Conservation (phyloP, 2,888 invertebrate genomes). For the Lomographa bimaculata region DNA sequence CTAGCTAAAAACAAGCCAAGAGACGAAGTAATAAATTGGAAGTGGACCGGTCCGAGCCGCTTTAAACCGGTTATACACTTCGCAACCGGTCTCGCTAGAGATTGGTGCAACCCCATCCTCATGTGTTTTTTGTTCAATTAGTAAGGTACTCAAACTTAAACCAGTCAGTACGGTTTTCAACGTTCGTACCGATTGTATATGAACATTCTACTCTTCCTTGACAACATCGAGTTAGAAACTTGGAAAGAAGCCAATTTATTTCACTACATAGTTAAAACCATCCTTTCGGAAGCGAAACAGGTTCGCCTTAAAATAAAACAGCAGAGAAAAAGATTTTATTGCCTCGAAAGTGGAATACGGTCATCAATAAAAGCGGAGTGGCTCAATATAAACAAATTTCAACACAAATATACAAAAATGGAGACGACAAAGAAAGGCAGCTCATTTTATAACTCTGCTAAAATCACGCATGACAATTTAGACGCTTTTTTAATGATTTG, state of each 20-base stretch:
- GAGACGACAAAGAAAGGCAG: slow-evolving; percentile 12
- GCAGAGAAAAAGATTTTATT: slow-evolving; percentile 14
- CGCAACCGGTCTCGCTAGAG: slow-evolving; percentile 44
- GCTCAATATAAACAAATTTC: slow-evolving; percentile 11
- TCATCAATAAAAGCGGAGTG: slow-evolving; percentile 18
- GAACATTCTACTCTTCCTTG: slow-evolving; percentile 9
- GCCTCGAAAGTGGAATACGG: slow-evolving; percentile 14
- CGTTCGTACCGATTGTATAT: slow-evolving; percentile 20
- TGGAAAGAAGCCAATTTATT: slow-evolving; percentile 26
- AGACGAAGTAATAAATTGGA: slow-evolving; percentile 48
- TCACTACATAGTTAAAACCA: slow-evolving; percentile 24
- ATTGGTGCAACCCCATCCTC: slow-evolving; percentile 57
- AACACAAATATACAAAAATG: slow-evolving; percentile 17
- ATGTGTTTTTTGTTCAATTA: slow-evolving; percentile 40
- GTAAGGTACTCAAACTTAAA: slow-evolving; percentile 28
- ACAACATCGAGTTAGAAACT: slow-evolving; percentile 20
- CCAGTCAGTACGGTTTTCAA: slow-evolving; percentile 40
- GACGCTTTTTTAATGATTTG: slow-evolving; percentile 21
- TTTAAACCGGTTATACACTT: slow-evolving; percentile 38
- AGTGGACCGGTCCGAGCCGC: slow-evolving; percentile 48
- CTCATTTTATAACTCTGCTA: slow-evolving; percentile 23
- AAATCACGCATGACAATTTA: slow-evolving; percentile 22
- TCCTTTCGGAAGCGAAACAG: slow-evolving; percentile 25
- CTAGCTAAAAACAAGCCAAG: slow-evolving; percentile 52
- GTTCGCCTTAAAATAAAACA: slow-evolving; percentile 17